These are phyloP conservation scores for Babyrousa celebensis DNA, from an alignment of 2,797 vertebrate genomes.

Conservation along the genomic window DNA sequence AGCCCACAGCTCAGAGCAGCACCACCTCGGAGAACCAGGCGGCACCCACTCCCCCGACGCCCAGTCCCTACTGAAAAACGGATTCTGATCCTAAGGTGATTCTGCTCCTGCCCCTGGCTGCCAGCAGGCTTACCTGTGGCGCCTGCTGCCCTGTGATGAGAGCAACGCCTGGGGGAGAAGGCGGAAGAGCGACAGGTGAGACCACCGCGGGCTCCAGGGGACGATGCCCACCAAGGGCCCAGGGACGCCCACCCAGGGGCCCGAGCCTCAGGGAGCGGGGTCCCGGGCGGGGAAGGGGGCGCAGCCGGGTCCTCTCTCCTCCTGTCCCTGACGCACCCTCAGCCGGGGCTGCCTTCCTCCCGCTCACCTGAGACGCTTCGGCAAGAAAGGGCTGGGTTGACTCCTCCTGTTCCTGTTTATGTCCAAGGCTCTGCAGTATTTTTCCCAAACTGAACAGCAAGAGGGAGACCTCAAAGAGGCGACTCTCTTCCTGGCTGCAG, in stretches of 20 bases:
- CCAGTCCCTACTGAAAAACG: conserved; percentile 59
- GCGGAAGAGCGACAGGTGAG: conserved; percentile 82
- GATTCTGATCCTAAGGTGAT: conserved; percentile 47
- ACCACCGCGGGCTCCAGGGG: conserved; percentile 69
- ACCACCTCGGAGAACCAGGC: conserved; percentile 18
- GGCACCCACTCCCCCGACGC: conserved; percentile 53
- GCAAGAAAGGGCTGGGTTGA: conserved; percentile 83
- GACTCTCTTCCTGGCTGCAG: conserved; percentile 85
- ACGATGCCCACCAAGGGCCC: conserved; percentile 64
- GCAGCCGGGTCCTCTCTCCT: conserved; percentile 56
- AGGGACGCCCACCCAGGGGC: conserved; percentile 48
- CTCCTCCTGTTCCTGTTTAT: conserved; percentile 84
- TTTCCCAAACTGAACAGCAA: conserved; percentile 85
- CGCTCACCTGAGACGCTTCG: conserved; percentile 84
- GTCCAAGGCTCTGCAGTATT: conserved; percentile 85
- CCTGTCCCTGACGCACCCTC: conserved; percentile 72
- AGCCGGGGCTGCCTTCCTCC: conserved; percentile 81
- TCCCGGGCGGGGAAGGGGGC: conserved; percentile 57
- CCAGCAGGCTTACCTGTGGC: conserved; percentile 88
- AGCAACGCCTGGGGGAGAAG: conserved; percentile 82
- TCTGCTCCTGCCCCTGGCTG: conserved; percentile 64
- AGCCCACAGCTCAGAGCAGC: conserved; percentile 40
- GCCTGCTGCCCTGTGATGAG: conserved; percentile 73
- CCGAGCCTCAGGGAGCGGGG: conserved; percentile 71
- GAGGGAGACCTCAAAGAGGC: conserved; percentile 84